phyloP scores from a whole-genome alignment of 2,797 vertebrate genomes.

The Propithecus perrieri region DNA sequence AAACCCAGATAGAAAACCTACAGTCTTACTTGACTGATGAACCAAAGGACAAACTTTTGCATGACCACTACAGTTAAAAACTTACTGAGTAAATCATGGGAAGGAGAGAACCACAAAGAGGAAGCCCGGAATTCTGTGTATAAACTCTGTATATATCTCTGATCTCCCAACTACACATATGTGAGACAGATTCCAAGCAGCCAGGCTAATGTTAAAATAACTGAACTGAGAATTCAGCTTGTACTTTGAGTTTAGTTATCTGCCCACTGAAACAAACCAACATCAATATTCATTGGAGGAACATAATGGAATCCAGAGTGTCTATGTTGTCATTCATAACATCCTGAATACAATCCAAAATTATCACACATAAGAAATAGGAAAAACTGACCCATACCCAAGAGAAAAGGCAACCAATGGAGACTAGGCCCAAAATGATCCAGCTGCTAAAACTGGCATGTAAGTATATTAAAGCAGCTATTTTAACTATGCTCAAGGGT shows the following conservation, averaged over 20 bases:
- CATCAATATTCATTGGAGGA: not conserved
- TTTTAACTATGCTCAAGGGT: not conserved
- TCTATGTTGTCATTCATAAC: not conserved
- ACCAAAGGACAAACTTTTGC: not conserved
- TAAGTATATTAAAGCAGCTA: constrained; percentile 33
- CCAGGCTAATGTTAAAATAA: constrained; percentile 16
- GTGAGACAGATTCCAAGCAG: constrained; percentile 13
- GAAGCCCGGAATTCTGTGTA: not conserved
- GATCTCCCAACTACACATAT: not conserved
- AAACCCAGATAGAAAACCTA: not conserved
- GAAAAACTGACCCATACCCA: constrained; percentile 9
- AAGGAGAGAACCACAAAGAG: not conserved
- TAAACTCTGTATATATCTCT: not conserved
- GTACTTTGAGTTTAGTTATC: not conserved
- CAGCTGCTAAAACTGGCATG: not conserved
- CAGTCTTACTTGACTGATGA: not conserved
- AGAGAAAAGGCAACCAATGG: constrained; percentile 15
- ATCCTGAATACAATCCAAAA: not conserved
- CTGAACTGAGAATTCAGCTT: not conserved
- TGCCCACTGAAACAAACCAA: not conserved
- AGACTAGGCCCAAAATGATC: not conserved
- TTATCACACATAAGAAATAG: not conserved
- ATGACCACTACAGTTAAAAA: constrained; percentile 20
- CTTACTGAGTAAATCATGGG: not conserved
- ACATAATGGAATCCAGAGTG: constrained; percentile 11